phyloP scores from a whole-genome alignment of 2,797 vertebrate species.

The Margarornis squamiger region DNA sequence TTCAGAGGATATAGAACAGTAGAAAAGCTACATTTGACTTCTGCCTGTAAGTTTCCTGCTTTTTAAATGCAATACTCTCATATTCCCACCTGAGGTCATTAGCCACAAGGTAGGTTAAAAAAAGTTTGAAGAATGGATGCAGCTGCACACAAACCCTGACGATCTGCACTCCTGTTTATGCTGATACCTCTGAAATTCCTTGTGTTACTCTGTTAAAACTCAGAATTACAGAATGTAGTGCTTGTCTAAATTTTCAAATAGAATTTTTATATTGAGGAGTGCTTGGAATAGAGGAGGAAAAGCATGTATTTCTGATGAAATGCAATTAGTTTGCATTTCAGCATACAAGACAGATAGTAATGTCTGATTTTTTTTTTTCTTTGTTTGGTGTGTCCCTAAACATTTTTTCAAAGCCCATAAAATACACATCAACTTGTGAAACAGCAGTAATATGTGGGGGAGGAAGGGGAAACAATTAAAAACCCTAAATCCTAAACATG shows the following conservation, averaged over 20 bases:
- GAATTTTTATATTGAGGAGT: slow-evolving; percentile 27
- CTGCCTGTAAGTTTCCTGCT: slow-evolving; percentile 15
- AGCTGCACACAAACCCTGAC: slow-evolving; percentile 53
- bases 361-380: background rate
- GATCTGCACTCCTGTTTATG: slow-evolving; percentile 70
- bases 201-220: slow-evolving; percentile 60
- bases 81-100: slow-evolving; percentile 80
- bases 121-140: slow-evolving; percentile 67
- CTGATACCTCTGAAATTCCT: slow-evolving; percentile 77
- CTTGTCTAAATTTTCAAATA: slow-evolving; percentile 55
- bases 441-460: background rate
- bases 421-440: background rate
- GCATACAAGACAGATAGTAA: background rate
- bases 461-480: background rate
- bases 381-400: background rate
- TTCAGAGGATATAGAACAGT: background rate
- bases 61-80: slow-evolving; percentile 54
- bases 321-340: background rate
- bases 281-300: background rate
- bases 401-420: slow-evolving; percentile 45
- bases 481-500: background rate
- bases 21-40: slow-evolving; percentile 46
- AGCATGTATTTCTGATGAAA: slow-evolving; percentile 23
- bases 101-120: slow-evolving; percentile 75
- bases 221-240: slow-evolving; percentile 36